Conservation (phyloP, 2,888 invertebrate genomes). For the Celastrina argiolus region DNA sequence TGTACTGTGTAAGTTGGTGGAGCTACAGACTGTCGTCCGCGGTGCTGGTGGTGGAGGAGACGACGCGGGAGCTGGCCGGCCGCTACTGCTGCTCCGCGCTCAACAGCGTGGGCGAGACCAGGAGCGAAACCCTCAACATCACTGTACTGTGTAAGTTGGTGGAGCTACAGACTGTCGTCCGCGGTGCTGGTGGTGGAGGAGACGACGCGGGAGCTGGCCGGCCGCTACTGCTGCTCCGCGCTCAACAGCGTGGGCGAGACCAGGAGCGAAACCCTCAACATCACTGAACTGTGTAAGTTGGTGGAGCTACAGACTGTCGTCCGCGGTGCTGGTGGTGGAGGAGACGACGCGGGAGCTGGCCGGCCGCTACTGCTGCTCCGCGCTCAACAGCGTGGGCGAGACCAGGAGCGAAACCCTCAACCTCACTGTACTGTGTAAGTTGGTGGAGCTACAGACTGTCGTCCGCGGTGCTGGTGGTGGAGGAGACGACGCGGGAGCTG, state of each 20-base stretch:
- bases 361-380: slow-evolving; percentile 63
- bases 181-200: slow-evolving; percentile 52
- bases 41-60: slow-evolving; percentile 51
- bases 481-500: slow-evolving; percentile 54
- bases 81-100: slow-evolving; percentile 60
- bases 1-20: slow-evolving; percentile 51
- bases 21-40: slow-evolving; percentile 47
- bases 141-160: slow-evolving; percentile 50
- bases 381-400: slow-evolving; percentile 57
- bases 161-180: slow-evolving; percentile 51
- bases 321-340: slow-evolving; percentile 47
- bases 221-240: slow-evolving; percentile 63
- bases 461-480: slow-evolving; percentile 46
- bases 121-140: slow-evolving; percentile 53
- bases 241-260: slow-evolving; percentile 59
- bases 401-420: slow-evolving; percentile 54
- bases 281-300: slow-evolving; percentile 48
- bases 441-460: slow-evolving; percentile 55
- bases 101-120: slow-evolving; percentile 59
- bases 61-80: slow-evolving; percentile 55
- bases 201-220: slow-evolving; percentile 53
- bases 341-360: slow-evolving; percentile 56
- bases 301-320: slow-evolving; percentile 53
- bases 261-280: slow-evolving; percentile 50
- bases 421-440: slow-evolving; percentile 41